Percentiles rank a stretch among this genome's conserved stretches.
phyloP scores from a whole-genome alignment of 2,113 vertebrate species.

The Procavia capensis region DNA sequence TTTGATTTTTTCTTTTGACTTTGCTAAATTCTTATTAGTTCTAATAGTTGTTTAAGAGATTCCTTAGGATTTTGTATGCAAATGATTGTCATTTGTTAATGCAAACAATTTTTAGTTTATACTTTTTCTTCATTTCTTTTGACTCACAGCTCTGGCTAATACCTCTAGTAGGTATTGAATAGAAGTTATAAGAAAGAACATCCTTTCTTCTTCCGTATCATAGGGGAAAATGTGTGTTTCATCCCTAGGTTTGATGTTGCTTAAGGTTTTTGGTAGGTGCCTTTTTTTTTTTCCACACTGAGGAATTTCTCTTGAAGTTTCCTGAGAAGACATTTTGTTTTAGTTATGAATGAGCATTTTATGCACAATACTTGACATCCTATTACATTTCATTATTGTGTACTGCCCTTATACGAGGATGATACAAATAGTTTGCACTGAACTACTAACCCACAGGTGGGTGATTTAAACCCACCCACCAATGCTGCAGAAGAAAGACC shows the following conservation, averaged over 20 bases:
- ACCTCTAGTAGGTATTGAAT: background rate
- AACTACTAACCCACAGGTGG: too few relatives aligned
- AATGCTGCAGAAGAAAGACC: too few relatives aligned
- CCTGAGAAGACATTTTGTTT: background rate
- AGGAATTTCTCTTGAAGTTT: constrained; percentile 29
- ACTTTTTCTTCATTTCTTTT: constrained; percentile 55
- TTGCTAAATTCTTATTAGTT: constrained; percentile 41
- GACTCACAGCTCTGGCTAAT: background rate
- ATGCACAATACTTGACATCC: background rate
- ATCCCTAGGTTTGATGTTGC: constrained; percentile 27
- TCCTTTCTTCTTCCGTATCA: constrained; percentile 9
- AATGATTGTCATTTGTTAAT: background rate
- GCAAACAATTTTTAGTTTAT: constrained; percentile 24
- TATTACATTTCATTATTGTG: background rate
- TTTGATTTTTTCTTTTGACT: background rate
- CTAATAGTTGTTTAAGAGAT: constrained; percentile 11
- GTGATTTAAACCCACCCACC: too few relatives aligned
- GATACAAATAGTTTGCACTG: background rate
- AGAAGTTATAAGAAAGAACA: background rate
- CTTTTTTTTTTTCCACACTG: background rate
- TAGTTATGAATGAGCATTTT: constrained; percentile 20
- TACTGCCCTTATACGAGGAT: background rate
- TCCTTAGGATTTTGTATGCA: background rate
- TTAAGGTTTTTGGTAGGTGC: background rate
- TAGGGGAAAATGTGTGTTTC: background rate